Base-by-base conservation (phyloP, 92 coral and sea anemone genomes). In the Zoanthus sociatus region DNA sequence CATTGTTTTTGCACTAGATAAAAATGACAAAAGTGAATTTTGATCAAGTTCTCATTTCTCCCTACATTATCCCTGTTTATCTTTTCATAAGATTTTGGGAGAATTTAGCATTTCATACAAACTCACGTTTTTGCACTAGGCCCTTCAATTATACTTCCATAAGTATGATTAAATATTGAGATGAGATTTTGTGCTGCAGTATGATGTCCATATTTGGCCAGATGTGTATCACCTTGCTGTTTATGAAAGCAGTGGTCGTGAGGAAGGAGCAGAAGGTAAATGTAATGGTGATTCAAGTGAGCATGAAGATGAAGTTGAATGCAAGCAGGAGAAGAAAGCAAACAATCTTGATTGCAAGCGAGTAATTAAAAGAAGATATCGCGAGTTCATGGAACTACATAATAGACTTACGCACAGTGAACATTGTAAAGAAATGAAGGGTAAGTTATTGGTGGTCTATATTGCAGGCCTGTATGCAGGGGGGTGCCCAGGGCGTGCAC, bases 331-430 rank as follows among this genome's bases (percentile, higher is more conserved):
- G 42, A 63, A 61, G 45, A 54, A 87, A 45, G 69, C 78, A 44
- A 89, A 73, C 58, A 72, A 60, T 7, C n/a, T 93, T 18, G 88
- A 82, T 16, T 61, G 71, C 18, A 94, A 92, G 77, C 90, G 98
- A 33, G 78, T 74, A 9, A 95, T 95, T 78, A 91, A 93, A 60
- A 86, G 99, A 68, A 86, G 99, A 31, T 97, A 97, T 58, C 85
- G 99, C 50, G 99, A 97, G 61, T 97, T 97, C 51, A 97, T 97
- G 98, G 98, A 97, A 78, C 95, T 97, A 13, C 99, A 97, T 76
- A 94, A 89, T 83, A 90, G 99, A 48, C 90, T 97, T 73, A 64
- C 78, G 11, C 81, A 78, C 90, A 98, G 99, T 44, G 30, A 89
- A 7, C 84, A 88, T 66, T 92, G 89, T 26, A 72, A 46, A 0